Evolutionary conservation across 2,888 invertebrate species (phyloP).

Genomic region (Microchrysa polita): DNA sequence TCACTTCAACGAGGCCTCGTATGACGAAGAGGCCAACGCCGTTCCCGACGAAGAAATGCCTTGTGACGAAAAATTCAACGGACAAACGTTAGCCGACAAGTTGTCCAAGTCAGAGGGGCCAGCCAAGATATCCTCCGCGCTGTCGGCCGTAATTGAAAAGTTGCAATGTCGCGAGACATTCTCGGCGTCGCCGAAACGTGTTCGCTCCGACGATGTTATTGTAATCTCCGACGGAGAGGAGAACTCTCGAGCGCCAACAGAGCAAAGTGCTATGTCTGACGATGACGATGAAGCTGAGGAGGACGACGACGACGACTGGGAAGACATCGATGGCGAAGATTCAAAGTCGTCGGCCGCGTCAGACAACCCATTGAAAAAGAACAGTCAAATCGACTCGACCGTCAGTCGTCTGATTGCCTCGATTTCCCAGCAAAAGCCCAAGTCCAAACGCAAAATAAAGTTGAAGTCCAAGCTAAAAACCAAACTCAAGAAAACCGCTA

Average conservation of each 20-base stretch:
- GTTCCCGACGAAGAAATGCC: too few relatives aligned
- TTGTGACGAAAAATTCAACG: too few relatives aligned
- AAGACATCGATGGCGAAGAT: slow-evolving; percentile 53
- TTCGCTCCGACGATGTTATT: slow-evolving; percentile 12
- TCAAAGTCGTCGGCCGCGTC: slow-evolving; percentile 48
- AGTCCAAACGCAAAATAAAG: too few relatives aligned
- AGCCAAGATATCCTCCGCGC: too few relatives aligned
- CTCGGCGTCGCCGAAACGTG: too few relatives aligned
- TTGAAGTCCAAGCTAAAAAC: background rate
- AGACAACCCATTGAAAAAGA: slow-evolving; percentile 51
- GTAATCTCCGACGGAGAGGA: slow-evolving; percentile 32
- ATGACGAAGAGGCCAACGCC: too few relatives aligned
- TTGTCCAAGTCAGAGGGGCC: too few relatives aligned
- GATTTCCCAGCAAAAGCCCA: slow-evolving; percentile 40
- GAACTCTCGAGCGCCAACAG: background rate
- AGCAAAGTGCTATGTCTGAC: background rate
- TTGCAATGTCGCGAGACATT: too few relatives aligned
- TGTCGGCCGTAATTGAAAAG: too few relatives aligned
- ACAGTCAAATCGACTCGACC: slow-evolving; percentile 53
- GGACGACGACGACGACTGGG: slow-evolving; percentile 56
- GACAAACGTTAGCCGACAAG: too few relatives aligned
- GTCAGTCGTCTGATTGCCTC: slow-evolving; percentile 52
- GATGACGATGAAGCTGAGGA: background rate
- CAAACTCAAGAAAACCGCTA: background rate
- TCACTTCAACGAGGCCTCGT: too few relatives aligned